Conservation (phyloP, 2,888 invertebrate genomes). For the Hipparchia sbordonii region DNA sequence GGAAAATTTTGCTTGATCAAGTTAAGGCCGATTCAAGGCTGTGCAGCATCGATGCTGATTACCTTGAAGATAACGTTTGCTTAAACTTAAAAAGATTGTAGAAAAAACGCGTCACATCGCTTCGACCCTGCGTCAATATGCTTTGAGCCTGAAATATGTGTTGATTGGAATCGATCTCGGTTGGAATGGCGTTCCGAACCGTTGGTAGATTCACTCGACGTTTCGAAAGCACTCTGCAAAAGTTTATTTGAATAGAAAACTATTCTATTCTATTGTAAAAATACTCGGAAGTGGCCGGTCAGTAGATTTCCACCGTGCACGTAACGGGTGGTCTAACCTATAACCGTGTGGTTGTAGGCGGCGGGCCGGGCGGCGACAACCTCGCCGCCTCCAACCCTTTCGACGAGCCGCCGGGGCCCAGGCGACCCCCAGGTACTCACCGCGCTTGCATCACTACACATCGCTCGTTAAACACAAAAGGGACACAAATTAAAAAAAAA, state of each 20-base stretch:
- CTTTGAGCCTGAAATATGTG: no score
- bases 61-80: neutral
- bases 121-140: neutral
- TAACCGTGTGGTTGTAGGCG: conserved; percentile 71
- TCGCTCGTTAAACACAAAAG: no score
- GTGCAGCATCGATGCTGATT: neutral
- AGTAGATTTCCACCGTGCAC: conserved; percentile 37
- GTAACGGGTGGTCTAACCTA: conserved; percentile 47
- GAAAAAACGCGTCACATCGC: neutral
- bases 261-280: neutral
- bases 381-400: conserved; percentile 94
- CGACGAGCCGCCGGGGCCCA: conserved; percentile 87
- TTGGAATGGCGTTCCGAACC: no score
- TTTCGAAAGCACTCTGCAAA: no score
- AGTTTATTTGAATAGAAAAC: no score
- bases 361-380: conserved; percentile 85
- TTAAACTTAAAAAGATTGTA: neutral
- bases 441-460: conserved; percentile 49
- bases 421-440: conserved; percentile 78
- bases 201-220: no score
- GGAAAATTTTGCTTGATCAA: no score
- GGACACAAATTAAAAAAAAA: no score
- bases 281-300: conserved; percentile 8
- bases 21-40: no score
- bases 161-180: no score